Base-by-base conservation (phyloP, 2,888 invertebrate species). In the Dicyrtoma fusca region DNA sequence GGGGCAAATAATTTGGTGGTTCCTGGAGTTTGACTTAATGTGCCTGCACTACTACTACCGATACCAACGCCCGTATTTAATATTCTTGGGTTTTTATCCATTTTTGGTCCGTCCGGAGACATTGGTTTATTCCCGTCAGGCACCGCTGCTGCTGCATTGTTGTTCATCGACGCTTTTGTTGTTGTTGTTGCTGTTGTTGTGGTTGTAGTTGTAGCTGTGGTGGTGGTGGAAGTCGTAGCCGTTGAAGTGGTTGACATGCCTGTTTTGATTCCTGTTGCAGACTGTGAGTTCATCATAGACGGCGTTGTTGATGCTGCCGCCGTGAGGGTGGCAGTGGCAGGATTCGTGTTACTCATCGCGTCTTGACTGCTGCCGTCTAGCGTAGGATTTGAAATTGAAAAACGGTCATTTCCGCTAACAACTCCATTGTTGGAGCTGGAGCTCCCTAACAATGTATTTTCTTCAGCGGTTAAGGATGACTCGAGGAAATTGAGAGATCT, bases 401-500 rank as follows among this genome's bases (percentile, higher is more conserved):
- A 34, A 1, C 53, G 14, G 13, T 53, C 10, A 17, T 53, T 21
- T 53, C 34, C 34, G 34, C 8, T 34, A 49, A 11, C 53, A 17
- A 53, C 13, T 53, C 10, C 17, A 21, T 21, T 25, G 57, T 57
- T 5, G 57, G 5, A 4, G 23, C 23, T 23, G 57, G 4, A 5
- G 34, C 34, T 34, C 4, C 4, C 8, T 8, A 34, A 34, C 34
- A 34, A 34, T 3, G 34, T 34, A 61, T 61, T 61, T 14, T 61
- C 61, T 19, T 61, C 61, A 8, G 42, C 61, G 17, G 26, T 11
- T 26, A 8, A 19, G 11, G n/a, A 6, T 0, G 57, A 4, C 6
- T 68, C 55, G 8, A 68, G n/a, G 23, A 68, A 55, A 55, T 68
- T 68, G 1, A 68, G 19, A 1, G 66, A 34, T 55, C 66, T 55